Evolutionary conservation across 2,888 invertebrate species (phyloP).

Genomic region (Microctonus aethiopoides): DNA sequence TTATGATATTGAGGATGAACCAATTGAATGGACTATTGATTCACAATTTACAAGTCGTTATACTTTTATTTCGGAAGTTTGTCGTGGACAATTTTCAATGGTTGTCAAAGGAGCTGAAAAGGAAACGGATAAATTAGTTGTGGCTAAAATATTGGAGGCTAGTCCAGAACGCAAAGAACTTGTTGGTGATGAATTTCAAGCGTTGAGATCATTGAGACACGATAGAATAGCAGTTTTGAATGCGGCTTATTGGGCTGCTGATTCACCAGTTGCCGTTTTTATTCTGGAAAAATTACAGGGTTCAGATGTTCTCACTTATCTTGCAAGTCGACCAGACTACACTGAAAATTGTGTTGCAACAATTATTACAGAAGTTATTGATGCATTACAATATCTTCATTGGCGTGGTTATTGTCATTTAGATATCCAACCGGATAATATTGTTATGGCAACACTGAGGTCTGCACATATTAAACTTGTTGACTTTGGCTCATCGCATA

Average conservation of each 20-base stretch:
- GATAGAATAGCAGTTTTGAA: conserved; percentile 85
- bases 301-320: conserved; percentile 89
- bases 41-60: conserved; percentile 79
- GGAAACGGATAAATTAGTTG: conserved; percentile 79
- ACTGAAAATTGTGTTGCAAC: conserved; percentile 92
- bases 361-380: conserved; percentile 86
- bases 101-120: conserved; percentile 86
- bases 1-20: conserved; percentile 80
- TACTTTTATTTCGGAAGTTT: conserved; percentile 86
- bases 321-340: conserved; percentile 90
- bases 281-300: conserved; percentile 89
- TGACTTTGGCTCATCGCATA: conserved; percentile 90
- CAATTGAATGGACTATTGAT: conserved; percentile 79
- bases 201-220: conserved; percentile 83
- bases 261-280: conserved; percentile 77
- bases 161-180: conserved; percentile 72
- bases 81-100: conserved; percentile 87
- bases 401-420: conserved; percentile 92
- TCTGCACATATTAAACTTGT: conserved; percentile 89
- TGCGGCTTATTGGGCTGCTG: conserved; percentile 78
- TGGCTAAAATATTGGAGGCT: conserved; percentile 84
- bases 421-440: conserved; percentile 93
- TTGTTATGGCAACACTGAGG: conserved; percentile 89
- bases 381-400: conserved; percentile 93
- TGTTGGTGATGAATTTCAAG: conserved; percentile 85